Base-by-base conservation (phyloP, 2,113 vertebrate genomes). In the Zosterops borbonicus region DNA sequence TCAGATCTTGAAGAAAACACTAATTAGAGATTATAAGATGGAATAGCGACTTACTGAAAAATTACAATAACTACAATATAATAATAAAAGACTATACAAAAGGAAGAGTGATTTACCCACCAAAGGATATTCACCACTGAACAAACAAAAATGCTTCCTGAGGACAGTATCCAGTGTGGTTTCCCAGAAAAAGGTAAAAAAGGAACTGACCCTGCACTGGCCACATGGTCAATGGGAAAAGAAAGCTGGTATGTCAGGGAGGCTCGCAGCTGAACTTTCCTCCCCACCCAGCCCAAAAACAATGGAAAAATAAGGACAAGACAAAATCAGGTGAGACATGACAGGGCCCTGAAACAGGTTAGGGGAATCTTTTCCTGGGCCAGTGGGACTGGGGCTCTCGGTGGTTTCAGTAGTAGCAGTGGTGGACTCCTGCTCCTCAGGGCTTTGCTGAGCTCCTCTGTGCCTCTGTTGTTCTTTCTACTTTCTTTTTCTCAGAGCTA, bases 311-410 rank as follows among this genome's bases (percentile, higher is more conserved):
- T 8, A 27, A 52, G 11, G 18, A 49, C 19, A 25, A 58, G 24
- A 46, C 12, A 60, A 60, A 77, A 46, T 1, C 39, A 44, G 14
- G 25, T 33, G 27, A 14, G 25, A 59, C 11, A 11, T 27, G 14
- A 44, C 37, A 52, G 18, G 9, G 5, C 2, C 52, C 22, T 69
- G 55, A 60, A 60, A 28, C 9, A 68, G 27, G 7, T 52, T 33
- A 52, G 33, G 5, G 22, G 14, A 52, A 28, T 12, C 6, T 37
- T 53, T 52, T 53, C 5, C 3, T 33, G 17, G 31, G 27, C 21
- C 25, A 37, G 53, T 1, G 0, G 31, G 7, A 12, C 52, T 42
- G 62, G 62, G 37, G 44, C 2, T 0, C 14, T 44, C 1, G 0
- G 25, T 31, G 31, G 21, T 18, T 35, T 21, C 9, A 5, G 25